Evolutionary conservation across 2,888 invertebrate species (phyloP), one percentile per base, ranked within the genome.

Genomic region (Limnephilus auricula): DNA sequence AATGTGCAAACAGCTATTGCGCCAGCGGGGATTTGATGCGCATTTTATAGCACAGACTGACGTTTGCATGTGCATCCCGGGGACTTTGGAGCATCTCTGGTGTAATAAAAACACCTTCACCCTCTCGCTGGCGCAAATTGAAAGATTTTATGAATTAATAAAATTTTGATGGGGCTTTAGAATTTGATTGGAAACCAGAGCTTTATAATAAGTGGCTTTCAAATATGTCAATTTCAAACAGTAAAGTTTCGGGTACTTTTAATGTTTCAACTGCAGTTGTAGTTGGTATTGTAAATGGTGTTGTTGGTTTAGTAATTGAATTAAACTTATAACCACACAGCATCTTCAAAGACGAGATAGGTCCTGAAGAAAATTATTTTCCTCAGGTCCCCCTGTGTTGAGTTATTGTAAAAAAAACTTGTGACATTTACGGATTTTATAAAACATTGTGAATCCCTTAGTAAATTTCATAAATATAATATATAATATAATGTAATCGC

Each of bases 11-110:
- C n/a, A 30, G 87, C 32, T 78, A 88, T 88, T 78, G 87, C 40
- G 40, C 87, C 32, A 79, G 79, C 25, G 40, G 79, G 78, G 87
- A 88, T 88, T 88, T 88, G 65, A 88, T 88, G 87, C 37, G 87
- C 79, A 78, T 88, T 88, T 88, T 88, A 88, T 78, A 34, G 25
- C 15, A 18, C 34, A 84, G 37, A 40, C 85, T 85, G 85, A 85
- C 85, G 40, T 85, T 45, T 85, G 25, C 40, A 30, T 50, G 50
- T 31, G 86, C n/a, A 86, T 65, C 65, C 9, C 25, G 25, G 32
- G 31, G 31, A 86, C 45, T 45, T 86, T 50, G 40, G 45, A n/a
- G 86, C 86, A 86, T 86, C n/a, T 30, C 45, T 50, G 4, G 86
- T 31, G 31, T 31, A 86, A 45, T 45, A 86, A 86, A 45, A n/a